These are phyloP conservation scores for Ceratothoa steindachneri DNA, from an alignment of 2,888 invertebrate species.

Conservation along the genomic window DNA sequence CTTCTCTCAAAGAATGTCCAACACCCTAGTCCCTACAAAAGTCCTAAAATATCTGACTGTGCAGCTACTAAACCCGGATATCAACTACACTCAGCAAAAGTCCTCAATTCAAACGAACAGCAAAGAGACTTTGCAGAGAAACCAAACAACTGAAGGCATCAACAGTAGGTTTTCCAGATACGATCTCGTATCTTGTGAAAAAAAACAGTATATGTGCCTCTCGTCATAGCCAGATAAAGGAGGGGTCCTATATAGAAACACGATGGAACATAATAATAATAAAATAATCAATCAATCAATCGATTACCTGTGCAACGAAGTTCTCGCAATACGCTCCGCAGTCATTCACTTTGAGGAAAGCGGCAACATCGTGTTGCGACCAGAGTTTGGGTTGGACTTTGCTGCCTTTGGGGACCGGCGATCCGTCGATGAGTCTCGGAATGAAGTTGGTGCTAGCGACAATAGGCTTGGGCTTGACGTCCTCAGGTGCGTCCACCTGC, in stretches of 20 bases:
- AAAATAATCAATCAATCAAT: constrained; percentile 16
- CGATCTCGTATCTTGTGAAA: too few relatives aligned
- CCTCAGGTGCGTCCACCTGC: background rate
- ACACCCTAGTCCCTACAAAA: too few relatives aligned
- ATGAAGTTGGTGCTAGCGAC: constrained; percentile 52
- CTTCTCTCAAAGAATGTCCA: too few relatives aligned
- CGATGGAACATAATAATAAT: background rate
- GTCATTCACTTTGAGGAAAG: constrained; percentile 84
- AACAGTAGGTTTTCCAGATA: too few relatives aligned
- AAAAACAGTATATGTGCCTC: too few relatives aligned
- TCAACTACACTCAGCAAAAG: too few relatives aligned
- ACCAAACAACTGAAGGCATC: too few relatives aligned
- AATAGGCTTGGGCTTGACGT: background rate
- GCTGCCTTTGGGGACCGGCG: constrained; percentile 27
- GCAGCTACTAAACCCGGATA: too few relatives aligned
- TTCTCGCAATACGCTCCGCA: constrained; percentile 62
- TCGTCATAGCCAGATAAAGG: background rate
- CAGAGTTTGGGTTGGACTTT: constrained; percentile 56
- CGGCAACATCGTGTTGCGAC: constrained; percentile 80
- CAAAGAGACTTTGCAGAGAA: too few relatives aligned
- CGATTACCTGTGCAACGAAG: constrained; percentile 59
- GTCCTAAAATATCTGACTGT: too few relatives aligned
- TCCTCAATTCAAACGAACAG: too few relatives aligned
- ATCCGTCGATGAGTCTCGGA: constrained; percentile 61
- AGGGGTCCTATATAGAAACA: too few relatives aligned